A percentile compares a stretch with the other conserved stretches of the same genome.
Conservation (phyloP, 1,140 invertebrate species). For the Microplitis mediator region DNA sequence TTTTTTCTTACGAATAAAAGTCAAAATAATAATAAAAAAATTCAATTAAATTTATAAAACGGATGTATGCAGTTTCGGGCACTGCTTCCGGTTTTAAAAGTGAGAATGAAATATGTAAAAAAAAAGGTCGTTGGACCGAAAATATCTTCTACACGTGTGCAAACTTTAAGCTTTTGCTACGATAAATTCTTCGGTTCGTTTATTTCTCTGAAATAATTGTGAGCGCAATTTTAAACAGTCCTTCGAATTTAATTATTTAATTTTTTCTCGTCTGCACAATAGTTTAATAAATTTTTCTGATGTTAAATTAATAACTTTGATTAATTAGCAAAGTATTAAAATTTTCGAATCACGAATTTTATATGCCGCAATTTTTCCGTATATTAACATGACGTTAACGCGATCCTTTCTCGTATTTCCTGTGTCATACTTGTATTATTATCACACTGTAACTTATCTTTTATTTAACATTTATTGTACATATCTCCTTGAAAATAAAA, state of each 20-base stretch:
- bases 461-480: neutral
- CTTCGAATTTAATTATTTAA: neutral
- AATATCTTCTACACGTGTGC: slow-evolving; percentile 49
- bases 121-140: slow-evolving; percentile 53
- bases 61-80: slow-evolving; percentile 29
- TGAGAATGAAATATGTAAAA: slow-evolving; percentile 11
- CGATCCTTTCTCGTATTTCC: slow-evolving; percentile 2
- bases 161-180: slow-evolving; percentile 12
- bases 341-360: no score
- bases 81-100: slow-evolving; percentile 33
- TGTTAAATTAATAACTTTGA: no score
- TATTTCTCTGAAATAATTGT: slow-evolving; percentile 53
- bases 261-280: no score
- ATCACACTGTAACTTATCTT: neutral
- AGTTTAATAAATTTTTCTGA: no score
- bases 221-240: slow-evolving; percentile 11
- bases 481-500: neutral
- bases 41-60: slow-evolving; percentile 2
- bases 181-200: slow-evolving; percentile 50
- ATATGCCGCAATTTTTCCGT: no score
- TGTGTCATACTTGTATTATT: neutral
- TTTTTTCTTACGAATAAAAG: neutral
- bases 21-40: neutral
- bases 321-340: no score
- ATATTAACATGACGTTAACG: neutral